Evolutionary conservation across 2,797 vertebrate species (phyloP).

Genomic region (Morelia viridis): DNA sequence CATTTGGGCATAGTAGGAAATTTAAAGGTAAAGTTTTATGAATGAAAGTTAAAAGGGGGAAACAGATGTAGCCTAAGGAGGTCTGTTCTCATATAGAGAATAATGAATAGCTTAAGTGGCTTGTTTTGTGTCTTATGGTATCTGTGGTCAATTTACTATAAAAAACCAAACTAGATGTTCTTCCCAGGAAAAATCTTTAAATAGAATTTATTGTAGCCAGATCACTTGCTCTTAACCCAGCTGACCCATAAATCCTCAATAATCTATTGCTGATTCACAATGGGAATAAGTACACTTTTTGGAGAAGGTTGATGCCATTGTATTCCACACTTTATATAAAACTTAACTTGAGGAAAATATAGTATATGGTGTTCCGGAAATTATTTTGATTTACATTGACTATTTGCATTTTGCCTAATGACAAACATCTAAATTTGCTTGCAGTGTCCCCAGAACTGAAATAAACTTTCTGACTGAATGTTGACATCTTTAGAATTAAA

Average conservation of each 20-base stretch:
- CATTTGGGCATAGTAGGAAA: constrained; percentile 13
- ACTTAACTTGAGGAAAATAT: background rate
- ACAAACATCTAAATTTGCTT: background rate
- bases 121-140: background rate
- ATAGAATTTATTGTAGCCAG: background rate
- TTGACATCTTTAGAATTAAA: background rate
- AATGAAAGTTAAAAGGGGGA: constrained; percentile 12
- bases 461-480: background rate
- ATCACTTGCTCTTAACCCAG: background rate
- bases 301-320: background rate
- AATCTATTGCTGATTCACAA: background rate
- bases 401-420: background rate
- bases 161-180: background rate
- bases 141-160: background rate
- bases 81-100: background rate
- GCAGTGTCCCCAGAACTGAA: background rate
- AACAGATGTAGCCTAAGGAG: background rate
- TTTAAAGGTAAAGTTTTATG: background rate
- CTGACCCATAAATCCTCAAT: background rate
- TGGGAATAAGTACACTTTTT: background rate
- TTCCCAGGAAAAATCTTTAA: background rate
- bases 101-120: background rate
- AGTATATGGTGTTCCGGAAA: background rate
- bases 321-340: background rate
- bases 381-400: background rate